A percentile compares a stretch with the other conserved stretches of the same genome.
phyloP scores from a whole-genome alignment of 2,888 invertebrate species.

The Cosmia trapezina region DNA sequence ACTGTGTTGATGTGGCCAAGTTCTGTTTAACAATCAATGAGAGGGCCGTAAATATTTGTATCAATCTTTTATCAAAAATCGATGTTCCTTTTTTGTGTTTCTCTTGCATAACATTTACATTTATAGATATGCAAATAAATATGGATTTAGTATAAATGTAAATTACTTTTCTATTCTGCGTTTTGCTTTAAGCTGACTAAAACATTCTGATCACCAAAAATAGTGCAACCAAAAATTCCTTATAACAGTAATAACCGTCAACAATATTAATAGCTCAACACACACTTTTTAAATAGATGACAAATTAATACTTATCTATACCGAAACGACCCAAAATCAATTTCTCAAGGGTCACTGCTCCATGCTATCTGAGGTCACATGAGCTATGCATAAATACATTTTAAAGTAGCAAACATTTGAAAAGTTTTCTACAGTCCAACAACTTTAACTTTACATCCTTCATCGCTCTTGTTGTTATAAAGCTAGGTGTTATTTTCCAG shows the following conservation, averaged over 20 bases:
- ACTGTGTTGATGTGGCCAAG: too few relatives aligned
- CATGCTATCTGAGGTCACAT: constrained; percentile 74
- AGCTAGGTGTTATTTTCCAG: constrained; percentile 62
- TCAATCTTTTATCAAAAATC: too few relatives aligned
- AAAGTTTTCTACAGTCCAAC: constrained; percentile 66
- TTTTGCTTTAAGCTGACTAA: constrained; percentile 20
- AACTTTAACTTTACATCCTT: constrained; percentile 55
- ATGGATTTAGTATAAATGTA: neutral
- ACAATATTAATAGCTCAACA: constrained; percentile 54
- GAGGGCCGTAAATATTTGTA: too few relatives aligned
- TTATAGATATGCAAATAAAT: neutral
- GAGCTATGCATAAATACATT: constrained; percentile 83
- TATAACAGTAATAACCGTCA: constrained; percentile 25
- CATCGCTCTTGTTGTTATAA: neutral
- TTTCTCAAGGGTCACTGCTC: constrained; percentile 78
- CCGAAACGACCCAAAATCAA: constrained; percentile 77
- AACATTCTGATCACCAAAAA: constrained; percentile 20
- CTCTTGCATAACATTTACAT: neutral
- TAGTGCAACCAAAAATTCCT: constrained; percentile 22
- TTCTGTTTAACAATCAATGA: too few relatives aligned
- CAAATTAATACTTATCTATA: constrained; percentile 69
- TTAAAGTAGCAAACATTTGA: constrained; percentile 73
- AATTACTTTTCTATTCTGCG: neutral
- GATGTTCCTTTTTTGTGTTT: too few relatives aligned
- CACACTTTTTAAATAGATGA: constrained; percentile 66